Evolutionary conservation across 2,797 vertebrate species (phyloP).

Genomic region (Cyprinodon diabolis): DNA sequence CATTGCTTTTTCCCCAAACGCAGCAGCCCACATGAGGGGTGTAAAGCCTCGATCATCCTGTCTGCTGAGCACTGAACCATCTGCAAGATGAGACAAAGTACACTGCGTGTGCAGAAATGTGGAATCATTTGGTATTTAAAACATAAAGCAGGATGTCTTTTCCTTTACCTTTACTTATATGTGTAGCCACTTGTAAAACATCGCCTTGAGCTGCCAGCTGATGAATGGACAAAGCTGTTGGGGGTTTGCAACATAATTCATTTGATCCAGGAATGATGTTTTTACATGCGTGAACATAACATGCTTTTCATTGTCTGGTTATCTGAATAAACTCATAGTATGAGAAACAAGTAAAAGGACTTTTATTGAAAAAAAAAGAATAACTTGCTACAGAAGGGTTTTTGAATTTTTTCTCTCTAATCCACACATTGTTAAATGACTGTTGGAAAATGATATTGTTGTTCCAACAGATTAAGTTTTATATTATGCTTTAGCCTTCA

Average conservation of each 20-base stretch:
- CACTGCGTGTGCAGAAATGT: neutral
- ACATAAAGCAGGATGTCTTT: neutral
- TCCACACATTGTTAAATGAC: neutral
- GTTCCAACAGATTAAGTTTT: neutral
- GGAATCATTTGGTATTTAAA: neutral
- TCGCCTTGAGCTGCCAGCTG: slow-evolving; percentile 96
- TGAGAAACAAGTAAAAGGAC: too few relatives aligned
- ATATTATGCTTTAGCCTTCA: neutral
- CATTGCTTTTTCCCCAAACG: slow-evolving; percentile 92
- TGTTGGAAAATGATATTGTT: neutral
- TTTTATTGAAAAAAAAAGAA: too few relatives aligned
- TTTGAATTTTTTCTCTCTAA: too few relatives aligned
- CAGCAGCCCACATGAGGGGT: slow-evolving; percentile 95
- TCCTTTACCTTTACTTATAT: slow-evolving; percentile 87
- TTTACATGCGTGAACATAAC: too few relatives aligned
- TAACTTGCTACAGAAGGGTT: too few relatives aligned
- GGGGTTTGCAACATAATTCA: slow-evolving; percentile 13
- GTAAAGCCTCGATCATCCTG: slow-evolving; percentile 94
- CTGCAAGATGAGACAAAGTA: slow-evolving; percentile 63
- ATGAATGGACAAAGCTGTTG: slow-evolving; percentile 90
- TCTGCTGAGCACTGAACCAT: slow-evolving; percentile 86
- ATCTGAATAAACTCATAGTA: too few relatives aligned
- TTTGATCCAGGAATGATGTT: neutral
- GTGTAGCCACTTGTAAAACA: slow-evolving; percentile 85
- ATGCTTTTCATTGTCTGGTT: too few relatives aligned